phyloP scores from a whole-genome alignment of 2,797 vertebrate species.

The Carapus acus region DNA sequence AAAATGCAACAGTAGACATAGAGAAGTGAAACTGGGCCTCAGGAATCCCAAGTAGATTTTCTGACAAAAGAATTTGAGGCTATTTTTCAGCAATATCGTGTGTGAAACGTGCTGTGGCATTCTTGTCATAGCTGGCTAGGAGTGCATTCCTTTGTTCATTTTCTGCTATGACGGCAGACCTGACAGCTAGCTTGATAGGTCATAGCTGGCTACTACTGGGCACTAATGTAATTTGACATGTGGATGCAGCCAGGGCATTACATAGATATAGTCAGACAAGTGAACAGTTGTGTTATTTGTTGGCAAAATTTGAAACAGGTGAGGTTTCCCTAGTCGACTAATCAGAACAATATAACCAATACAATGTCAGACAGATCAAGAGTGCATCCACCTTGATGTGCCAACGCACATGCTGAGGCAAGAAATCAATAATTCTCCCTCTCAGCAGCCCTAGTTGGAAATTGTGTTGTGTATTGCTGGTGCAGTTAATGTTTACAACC shows the following conservation, averaged over 20 bases:
- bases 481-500: too few species aligned
- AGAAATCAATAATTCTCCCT: too few species aligned
- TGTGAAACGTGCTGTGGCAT: slow-evolving; percentile 68
- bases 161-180: slow-evolving; percentile 63
- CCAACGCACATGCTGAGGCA: too few species aligned
- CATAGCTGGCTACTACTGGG: slow-evolving; percentile 24
- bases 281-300: slow-evolving; percentile 19
- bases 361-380: too few species aligned
- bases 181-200: slow-evolving; percentile 42
- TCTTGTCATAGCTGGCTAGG: slow-evolving; percentile 66
- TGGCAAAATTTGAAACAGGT: background rate
- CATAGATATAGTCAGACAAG: slow-evolving; percentile 3
- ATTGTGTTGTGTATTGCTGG: too few species aligned
- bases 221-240: slow-evolving; percentile 35
- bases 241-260: slow-evolving; percentile 20
- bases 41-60: too few species aligned
- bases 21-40: too few species aligned
- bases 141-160: slow-evolving; percentile 58
- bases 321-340: too few species aligned
- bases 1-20: too few species aligned
- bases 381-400: too few species aligned
- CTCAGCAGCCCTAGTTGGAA: too few species aligned
- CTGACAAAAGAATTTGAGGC: background rate
- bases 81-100: slow-evolving; percentile 22
- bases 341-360: too few species aligned